phyloP scores from a whole-genome alignment of 2,113 vertebrate species.

The Platycercus adscitus region DNA sequence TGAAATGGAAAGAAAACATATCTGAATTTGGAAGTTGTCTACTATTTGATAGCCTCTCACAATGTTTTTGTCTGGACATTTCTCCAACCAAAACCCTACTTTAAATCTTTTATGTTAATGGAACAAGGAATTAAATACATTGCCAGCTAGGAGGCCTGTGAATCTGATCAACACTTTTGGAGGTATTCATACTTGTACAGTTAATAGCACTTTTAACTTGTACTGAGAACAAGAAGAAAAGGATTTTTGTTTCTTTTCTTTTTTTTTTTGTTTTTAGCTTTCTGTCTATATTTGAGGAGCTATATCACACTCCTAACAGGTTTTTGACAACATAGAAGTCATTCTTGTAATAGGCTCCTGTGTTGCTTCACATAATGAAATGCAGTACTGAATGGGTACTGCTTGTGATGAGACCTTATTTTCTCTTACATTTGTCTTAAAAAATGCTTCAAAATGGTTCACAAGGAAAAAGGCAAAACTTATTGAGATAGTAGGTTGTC shows the following conservation, averaged over 20 bases:
- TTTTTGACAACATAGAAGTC: background rate
- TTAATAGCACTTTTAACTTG: background rate
- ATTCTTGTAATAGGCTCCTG: background rate
- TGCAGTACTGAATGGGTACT: background rate
- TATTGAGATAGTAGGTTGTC: background rate
- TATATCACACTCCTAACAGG: background rate
- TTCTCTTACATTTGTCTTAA: background rate
- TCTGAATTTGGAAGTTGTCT: background rate
- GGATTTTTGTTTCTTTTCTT: background rate
- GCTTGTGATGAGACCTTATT: background rate
- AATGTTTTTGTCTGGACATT: background rate
- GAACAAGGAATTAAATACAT: background rate
- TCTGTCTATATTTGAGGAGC: background rate
- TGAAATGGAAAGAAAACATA: background rate
- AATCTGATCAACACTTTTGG: background rate
- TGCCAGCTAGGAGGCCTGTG: background rate
- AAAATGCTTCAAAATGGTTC: background rate
- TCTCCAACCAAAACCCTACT: background rate
- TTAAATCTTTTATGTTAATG: background rate
- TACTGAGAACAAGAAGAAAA: background rate
- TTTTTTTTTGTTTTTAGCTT: background rate
- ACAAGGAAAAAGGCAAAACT: background rate
- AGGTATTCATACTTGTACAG: background rate
- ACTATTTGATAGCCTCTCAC: background rate
- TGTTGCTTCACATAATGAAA: background rate